phyloP scores from a whole-genome alignment of 2,888 invertebrate genomes.

The Lochmaea capreae region DNA sequence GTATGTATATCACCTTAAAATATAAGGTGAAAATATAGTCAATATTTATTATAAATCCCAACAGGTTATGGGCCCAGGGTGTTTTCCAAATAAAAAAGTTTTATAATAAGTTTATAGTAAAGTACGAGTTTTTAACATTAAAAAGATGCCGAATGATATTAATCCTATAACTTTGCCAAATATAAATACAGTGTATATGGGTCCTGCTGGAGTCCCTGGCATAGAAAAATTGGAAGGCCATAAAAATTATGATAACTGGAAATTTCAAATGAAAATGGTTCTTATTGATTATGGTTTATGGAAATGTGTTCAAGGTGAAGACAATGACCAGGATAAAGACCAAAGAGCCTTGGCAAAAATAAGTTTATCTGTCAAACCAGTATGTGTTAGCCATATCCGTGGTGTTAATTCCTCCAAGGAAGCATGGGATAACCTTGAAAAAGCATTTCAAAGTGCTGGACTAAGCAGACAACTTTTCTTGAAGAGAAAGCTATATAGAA shows the following conservation, averaged over 20 bases:
- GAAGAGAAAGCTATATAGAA: no score
- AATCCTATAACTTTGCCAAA: background rate
- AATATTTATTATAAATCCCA: background rate
- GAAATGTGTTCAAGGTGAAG: background rate
- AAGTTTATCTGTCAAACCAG: no score
- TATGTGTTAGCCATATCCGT: no score
- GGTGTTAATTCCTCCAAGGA: no score
- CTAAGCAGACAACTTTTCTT: no score
- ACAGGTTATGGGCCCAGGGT: slow-evolving; percentile 18
- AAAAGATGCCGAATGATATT: no score
- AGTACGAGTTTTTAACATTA: no score
- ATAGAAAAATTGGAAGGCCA: slow-evolving; percentile 27
- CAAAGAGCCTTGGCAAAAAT: background rate
- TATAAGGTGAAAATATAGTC: no score
- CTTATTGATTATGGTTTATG: slow-evolving; percentile 21
- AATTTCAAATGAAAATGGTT: slow-evolving; percentile 21
- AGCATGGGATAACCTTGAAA: no score
- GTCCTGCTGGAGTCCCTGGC: no score
- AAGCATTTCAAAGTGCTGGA: no score
- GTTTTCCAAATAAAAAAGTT: background rate
- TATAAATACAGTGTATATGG: background rate
- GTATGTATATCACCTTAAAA: no score
- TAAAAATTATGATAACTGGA: slow-evolving; percentile 26
- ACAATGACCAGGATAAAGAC: slow-evolving; percentile 9
- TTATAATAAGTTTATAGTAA: background rate